Evolutionary conservation across 2,888 invertebrate genomes (phyloP), one percentile per base, ranked within the genome.

Genomic region (Hypercompe scribonia): DNA sequence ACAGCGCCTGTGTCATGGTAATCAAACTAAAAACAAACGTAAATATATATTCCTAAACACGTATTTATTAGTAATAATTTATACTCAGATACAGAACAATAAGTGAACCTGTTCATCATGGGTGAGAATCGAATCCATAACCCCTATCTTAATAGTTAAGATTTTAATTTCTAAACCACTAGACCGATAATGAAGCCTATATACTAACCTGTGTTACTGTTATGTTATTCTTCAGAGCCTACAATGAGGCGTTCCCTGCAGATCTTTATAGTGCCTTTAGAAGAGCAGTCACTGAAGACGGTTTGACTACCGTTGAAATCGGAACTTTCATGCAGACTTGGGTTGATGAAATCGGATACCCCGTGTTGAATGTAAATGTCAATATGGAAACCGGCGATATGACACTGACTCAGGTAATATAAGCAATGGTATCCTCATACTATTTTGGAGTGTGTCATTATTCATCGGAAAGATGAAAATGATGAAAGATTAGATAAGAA

Each of bases 321-420:
- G 77, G 83, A 18, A 77, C 78, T 2, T 90, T 95, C 63, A 90
- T 95, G 87, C 75, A 85, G 24, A 88, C 94, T 31, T 97, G 97
- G 97, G 96, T 97, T 0, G 94, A 96, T 5, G 95, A 97, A 80
- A 93, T 94, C 21, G 97, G 97, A 0, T 97, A 95, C 81, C 97
- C 97, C 0, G 90, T 97, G 0, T 84, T 97, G 0, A 93, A 90
- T 13, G 96, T 97, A 0, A 81, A 89, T 7, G 91, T 96, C 3
- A 83, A 96, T 77, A 91, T 91, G 76, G 74, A 79, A 0, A 90
- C 89, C 18, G 91, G 92, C 28, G 34, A 85, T 0, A 90, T 95
- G n/a, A 81, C 69, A 5, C 80, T 95, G 2, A 83, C 75, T 36
- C 95, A 95, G 91, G 95, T 94, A 87, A 75, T 50, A 50, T 50